Evolutionary conservation across 2,113 vertebrate species (phyloP).

Genomic region (Phalacrocorax pelagicus): DNA sequence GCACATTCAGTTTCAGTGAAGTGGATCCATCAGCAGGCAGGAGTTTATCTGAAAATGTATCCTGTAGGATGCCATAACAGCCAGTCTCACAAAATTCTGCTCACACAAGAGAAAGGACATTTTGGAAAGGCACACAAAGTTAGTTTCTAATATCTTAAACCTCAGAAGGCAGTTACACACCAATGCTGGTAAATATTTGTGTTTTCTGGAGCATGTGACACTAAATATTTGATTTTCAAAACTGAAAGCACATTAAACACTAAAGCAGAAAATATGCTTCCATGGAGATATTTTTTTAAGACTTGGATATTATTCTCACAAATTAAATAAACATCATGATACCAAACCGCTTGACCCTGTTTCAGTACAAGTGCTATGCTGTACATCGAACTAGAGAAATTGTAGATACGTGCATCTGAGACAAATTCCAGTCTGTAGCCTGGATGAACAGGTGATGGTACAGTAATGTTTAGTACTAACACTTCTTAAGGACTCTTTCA

Average conservation of each 20-base stretch:
- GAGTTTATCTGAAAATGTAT: not conserved
- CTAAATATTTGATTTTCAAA: not conserved
- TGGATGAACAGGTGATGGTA: not conserved
- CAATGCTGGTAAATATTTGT: not conserved
- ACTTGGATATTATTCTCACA: not conserved
- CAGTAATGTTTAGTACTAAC: not conserved
- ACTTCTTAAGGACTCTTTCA: not conserved
- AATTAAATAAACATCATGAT: not conserved
- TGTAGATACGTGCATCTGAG: not conserved
- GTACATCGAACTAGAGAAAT: not conserved
- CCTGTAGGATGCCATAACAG: not conserved
- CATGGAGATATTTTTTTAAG: not conserved
- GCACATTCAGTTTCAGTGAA: not conserved
- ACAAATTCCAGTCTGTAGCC: not conserved
- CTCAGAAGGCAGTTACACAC: not conserved
- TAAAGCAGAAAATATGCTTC: not conserved
- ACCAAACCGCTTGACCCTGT: not conserved
- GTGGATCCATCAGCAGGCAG: not conserved
- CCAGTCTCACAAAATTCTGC: not conserved
- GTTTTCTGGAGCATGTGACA: not conserved
- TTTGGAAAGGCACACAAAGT: not conserved
- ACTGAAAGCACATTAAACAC: not conserved
- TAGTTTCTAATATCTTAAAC: not conserved
- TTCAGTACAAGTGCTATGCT: not conserved
- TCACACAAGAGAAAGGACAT: not conserved